Evolutionary conservation across 2,113 vertebrate species (phyloP), one percentile per base, ranked within the genome.

Genomic region (Lota lota): DNA sequence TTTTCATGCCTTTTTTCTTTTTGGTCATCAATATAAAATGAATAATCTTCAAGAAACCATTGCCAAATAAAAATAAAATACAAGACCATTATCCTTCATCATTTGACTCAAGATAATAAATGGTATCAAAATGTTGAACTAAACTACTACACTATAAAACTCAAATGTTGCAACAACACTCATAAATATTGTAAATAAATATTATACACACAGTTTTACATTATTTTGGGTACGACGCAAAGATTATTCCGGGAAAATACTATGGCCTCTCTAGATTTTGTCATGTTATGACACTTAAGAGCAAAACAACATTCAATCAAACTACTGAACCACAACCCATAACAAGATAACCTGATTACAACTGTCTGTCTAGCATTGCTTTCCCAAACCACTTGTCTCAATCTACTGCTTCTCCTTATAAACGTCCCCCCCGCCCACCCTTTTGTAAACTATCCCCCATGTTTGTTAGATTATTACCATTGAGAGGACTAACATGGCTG

Each of bases 211-310:
- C 21, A 57, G 54, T 75, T 66, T 74, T 56, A 67, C 58, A 66
- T 64, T 16, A 65, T 69, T 73, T 58, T 53, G 56, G 62, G 63
- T 40, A 73, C 12, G 11, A 50, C 47, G 47, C 15, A 67, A 63
- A 61, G 24, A 20, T 65, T 67, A 80, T 73, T 70, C 58, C 72
- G 69, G 69, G 54, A 36, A 66, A 70, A 62, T 33, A 17, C 71
- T 81, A 86, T 86, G 80, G 82, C 81, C 77, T 73, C 77, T 78
- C 64, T 64, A 81, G 69, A 74, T 63, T 56, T 56, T 18, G 16
- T 56, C 16, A 56, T 56, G 53, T 56, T 56, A 11, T 8, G 40
- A 21, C 67, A 24, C 81, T 79, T 81, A 82, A 87, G 75, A 87
- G 81, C 79, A 63, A 51, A 20, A 17, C n/a, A 67, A 68, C 60